These are phyloP conservation scores for Chondrilla cf. caribensis DNA, from an alignment of 37 sponge, comb jelly and placozoan species.

Conservation along the genomic window DNA sequence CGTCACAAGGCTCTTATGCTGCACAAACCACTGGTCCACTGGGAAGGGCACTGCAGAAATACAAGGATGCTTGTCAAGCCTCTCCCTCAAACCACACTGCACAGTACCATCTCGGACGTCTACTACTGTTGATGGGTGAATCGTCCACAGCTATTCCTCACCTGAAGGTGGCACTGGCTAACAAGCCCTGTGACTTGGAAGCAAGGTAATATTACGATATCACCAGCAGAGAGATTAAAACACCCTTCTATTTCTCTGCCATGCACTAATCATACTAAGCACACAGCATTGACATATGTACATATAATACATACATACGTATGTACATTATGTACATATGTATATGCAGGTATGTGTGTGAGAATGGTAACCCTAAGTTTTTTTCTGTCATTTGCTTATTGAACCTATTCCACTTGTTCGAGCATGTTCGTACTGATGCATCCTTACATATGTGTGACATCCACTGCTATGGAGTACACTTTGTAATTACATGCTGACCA, in stretches of 20 bases:
- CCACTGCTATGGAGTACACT: too few relatives aligned
- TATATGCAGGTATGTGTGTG: background rate
- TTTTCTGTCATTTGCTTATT: background rate
- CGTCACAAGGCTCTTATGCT: slow-evolving; percentile 55
- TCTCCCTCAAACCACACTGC: slow-evolving; percentile 49
- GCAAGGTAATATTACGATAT: slow-evolving; percentile 25
- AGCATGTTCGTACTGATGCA: too few relatives aligned
- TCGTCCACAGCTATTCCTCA: slow-evolving; percentile 52
- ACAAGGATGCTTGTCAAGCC: slow-evolving; percentile 67
- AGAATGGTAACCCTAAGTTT: background rate
- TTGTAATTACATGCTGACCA: too few relatives aligned
- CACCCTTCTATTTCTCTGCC: too few relatives aligned
- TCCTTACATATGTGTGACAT: too few relatives aligned
- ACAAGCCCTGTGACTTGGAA: slow-evolving; percentile 59
- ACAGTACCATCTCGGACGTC: slow-evolving; percentile 76
- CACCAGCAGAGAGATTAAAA: too few relatives aligned
- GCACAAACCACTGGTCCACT: slow-evolving; percentile 64
- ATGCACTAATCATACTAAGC: too few relatives aligned
- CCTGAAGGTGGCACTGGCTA: slow-evolving; percentile 70
- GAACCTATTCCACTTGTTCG: too few relatives aligned
- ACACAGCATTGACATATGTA: too few relatives aligned
- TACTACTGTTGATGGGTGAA: slow-evolving; percentile 70
- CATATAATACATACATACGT: too few relatives aligned
- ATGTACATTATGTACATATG: background rate
- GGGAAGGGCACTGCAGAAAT: slow-evolving; percentile 71